These are phyloP conservation scores for Temnothorax rugatulus DNA, from an alignment of 2,888 invertebrate species.

Conservation along the genomic window DNA sequence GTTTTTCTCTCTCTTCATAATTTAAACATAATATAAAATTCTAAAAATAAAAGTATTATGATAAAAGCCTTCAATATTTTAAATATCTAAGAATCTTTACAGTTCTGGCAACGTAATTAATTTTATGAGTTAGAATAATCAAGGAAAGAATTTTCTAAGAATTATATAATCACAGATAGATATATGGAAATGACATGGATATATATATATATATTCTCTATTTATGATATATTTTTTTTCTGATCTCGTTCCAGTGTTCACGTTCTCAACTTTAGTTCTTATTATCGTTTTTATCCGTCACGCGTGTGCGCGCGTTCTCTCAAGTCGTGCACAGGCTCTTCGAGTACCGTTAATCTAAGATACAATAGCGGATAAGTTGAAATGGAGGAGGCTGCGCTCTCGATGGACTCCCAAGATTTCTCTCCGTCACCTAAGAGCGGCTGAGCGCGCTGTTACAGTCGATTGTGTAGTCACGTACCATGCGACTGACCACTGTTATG, in stretches of 20 bases:
- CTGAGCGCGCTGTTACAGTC: constrained; percentile 11
- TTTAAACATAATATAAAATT: neutral
- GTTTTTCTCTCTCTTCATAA: too few species aligned
- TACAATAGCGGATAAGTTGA: constrained; percentile 76
- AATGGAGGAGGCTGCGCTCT: constrained; percentile 44
- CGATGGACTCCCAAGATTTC: constrained; percentile 49
- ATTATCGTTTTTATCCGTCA: constrained; percentile 44
- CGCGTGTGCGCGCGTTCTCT: constrained; percentile 32
- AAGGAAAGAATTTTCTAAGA: neutral
- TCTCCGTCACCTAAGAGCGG: constrained; percentile 39
- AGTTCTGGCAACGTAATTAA: neutral
- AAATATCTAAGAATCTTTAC: neutral
- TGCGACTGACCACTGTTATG: constrained; percentile 50
- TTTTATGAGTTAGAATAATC: neutral
- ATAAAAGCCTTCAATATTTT: neutral
- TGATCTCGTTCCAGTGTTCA: neutral
- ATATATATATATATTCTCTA: neutral
- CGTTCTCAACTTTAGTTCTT: constrained; percentile 27
- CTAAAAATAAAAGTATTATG: neutral
- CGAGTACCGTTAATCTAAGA: constrained; percentile 81
- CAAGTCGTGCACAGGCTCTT: constrained; percentile 58
- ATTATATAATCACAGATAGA: neutral
- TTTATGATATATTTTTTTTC: constrained; percentile 9
- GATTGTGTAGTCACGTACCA: constrained; percentile 56
- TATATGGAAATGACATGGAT: neutral